Percentiles rank a stretch among this genome's conserved stretches.
phyloP scores from a whole-genome alignment of 2,113 vertebrate species.

The Atlantisia rogersi region DNA sequence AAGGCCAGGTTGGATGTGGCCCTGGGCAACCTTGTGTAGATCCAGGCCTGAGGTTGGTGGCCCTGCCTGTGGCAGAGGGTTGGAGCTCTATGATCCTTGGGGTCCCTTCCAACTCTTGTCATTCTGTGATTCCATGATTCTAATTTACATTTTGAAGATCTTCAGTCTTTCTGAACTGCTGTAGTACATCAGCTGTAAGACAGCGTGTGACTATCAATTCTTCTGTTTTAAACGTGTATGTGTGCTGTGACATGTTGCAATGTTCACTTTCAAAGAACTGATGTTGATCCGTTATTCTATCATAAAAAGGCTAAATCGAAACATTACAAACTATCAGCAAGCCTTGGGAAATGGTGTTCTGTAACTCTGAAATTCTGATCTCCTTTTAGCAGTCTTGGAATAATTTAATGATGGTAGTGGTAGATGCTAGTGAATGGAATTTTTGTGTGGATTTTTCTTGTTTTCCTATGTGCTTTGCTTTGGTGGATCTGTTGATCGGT shows the following conservation, averaged over 20 bases:
- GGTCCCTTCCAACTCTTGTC: too few species aligned
- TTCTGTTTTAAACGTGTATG: rapidly evolving
- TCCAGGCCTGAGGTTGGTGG: too few species aligned
- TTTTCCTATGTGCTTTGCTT: background rate
- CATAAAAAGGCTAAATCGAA: background rate
- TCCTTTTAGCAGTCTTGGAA: background rate
- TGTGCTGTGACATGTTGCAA: background rate
- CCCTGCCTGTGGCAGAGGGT: too few species aligned
- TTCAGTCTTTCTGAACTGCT: background rate
- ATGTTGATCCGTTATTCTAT: background rate
- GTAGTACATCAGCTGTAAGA: rapidly evolving
- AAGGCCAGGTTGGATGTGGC: too few species aligned
- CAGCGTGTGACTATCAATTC: background rate
- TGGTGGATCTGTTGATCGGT: background rate
- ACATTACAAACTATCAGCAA: background rate
- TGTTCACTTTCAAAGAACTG: background rate
- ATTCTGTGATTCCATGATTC: too few species aligned
- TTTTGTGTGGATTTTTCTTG: background rate
- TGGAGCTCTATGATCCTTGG: too few species aligned
- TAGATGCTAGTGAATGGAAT: background rate
- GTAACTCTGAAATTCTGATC: background rate
- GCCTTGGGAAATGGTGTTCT: background rate
- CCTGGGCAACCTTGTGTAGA: too few species aligned
- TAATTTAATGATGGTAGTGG: background rate
- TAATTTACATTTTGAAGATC: background rate